Evolutionary conservation across 2,113 vertebrate species (phyloP), one percentile per base, ranked within the genome.

Genomic region (Oreocharis arfaki): DNA sequence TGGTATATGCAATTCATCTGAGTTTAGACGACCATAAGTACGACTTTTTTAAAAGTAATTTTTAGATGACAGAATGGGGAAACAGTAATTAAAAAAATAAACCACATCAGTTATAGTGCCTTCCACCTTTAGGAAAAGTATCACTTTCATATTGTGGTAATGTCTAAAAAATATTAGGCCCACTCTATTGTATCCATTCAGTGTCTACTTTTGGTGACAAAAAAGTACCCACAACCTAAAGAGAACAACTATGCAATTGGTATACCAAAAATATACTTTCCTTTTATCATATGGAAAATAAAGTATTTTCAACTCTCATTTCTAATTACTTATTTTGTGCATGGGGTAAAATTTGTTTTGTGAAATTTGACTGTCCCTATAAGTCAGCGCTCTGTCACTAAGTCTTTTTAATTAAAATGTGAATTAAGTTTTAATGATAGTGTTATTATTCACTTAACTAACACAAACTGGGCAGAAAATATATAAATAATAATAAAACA

Each of bases 391-490:
- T 86, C 92, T 96, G 94, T 82, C 86, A 97, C 37, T 71, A 65
- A 95, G 68, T 94, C 77, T 97, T 97, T 87, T 96, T 60, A 94
- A 75, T 84, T 91, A 82, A 94, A 97, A 97, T 87, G 84, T 80
- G 93, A 95, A 97, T 92, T 96, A 94, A 93, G 88, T 87, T 97
- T 96, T 96, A 97, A 96, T 93, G 57, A 91, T 69, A 94, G 32
- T 56, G 64, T 18, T 87, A 86, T 91, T 96, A 93, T 90, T 97
- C 73, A 92, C 60, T 78, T 85, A 94, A 93, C 80, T 84, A 93
- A 96, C 37, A 95, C 6, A 90, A 91, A 83, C 63, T 30, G 57
- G 33, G 33, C 39, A 86, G 41, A 93, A 92, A 92, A 92, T 65
- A 93, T 69, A 95, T 42, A 94, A 83, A 89, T 68, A 92, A 84